A percentile compares a stretch with the other conserved stretches of the same genome.
Evolutionary conservation across 1,140 invertebrate species (phyloP).

Genomic region (Centruroides sculpturatus): DNA sequence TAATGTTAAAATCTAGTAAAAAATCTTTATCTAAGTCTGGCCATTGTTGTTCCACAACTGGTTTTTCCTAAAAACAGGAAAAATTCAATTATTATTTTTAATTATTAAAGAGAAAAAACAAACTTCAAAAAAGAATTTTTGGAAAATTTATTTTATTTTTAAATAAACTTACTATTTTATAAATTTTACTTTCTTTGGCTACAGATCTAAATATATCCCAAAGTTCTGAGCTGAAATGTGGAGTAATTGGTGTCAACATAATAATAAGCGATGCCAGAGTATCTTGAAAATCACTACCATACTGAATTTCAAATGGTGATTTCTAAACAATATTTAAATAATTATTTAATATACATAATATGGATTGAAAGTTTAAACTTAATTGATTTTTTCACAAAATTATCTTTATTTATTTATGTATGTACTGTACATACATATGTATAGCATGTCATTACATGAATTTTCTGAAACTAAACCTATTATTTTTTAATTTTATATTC

Average conservation of each 20-base stretch:
- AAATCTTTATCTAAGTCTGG: too few relatives aligned
- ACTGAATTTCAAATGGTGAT: constrained; percentile 28
- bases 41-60: too few relatives aligned
- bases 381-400: too few relatives aligned
- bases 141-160: constrained; percentile 13
- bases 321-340: constrained; percentile 15
- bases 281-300: constrained; percentile 40
- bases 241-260: constrained; percentile 69
- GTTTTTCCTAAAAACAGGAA: too few relatives aligned
- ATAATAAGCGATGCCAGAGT: constrained; percentile 46
- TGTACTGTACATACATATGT: too few relatives aligned
- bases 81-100: not conserved
- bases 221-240: constrained; percentile 77
- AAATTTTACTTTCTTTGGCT: constrained; percentile 1
- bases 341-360: too few relatives aligned
- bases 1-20: too few relatives aligned
- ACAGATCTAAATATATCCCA: constrained; percentile 57
- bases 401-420: too few relatives aligned
- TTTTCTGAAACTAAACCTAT: too few relatives aligned
- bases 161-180: constrained; percentile 2
- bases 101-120: not conserved
- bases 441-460: too few relatives aligned
- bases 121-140: not conserved
- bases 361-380: too few relatives aligned
- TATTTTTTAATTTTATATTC: too few relatives aligned